Conservation (phyloP, 2,888 invertebrate species). For the Polyommatus iphigenia region DNA sequence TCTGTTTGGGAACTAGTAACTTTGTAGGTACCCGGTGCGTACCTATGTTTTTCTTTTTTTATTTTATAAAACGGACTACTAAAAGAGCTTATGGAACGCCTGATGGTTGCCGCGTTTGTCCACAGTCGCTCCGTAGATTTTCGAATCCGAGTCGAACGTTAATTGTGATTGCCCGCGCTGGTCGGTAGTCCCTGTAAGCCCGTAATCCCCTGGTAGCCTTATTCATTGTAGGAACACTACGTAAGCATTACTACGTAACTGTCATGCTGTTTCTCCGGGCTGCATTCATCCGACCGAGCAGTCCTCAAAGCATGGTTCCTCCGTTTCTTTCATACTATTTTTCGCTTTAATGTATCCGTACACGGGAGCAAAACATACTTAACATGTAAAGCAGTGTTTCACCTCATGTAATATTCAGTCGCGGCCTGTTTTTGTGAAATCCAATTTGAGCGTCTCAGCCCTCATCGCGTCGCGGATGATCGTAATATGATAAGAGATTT, state of each 20-base stretch:
- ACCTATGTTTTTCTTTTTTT: background rate
- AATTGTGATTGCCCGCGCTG: too few relatives aligned
- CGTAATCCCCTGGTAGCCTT: too few relatives aligned
- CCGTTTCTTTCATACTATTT: background rate
- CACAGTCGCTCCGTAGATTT: too few relatives aligned
- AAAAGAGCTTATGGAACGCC: too few relatives aligned
- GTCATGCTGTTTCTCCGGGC: too few relatives aligned
- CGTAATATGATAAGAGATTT: constrained; percentile 29
- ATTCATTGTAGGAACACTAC: too few relatives aligned
- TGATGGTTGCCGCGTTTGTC: too few relatives aligned
- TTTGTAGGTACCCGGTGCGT: background rate
- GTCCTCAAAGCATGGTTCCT: background rate
- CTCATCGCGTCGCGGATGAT: constrained; percentile 24
- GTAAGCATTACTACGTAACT: too few relatives aligned
- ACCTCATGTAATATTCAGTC: constrained; percentile 23
- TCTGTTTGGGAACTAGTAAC: background rate
- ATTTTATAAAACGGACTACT: background rate
- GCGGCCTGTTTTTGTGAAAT: constrained; percentile 25
- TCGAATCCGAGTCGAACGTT: too few relatives aligned
- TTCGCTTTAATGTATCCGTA: background rate
- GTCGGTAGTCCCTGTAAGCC: too few relatives aligned
- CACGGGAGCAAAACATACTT: background rate
- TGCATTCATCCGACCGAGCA: too few relatives aligned
- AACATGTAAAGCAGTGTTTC: background rate
- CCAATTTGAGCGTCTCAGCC: constrained; percentile 23